Evolutionary conservation across 1,140 invertebrate species (phyloP), one percentile per base, ranked within the genome.

Genomic region (Papilio helenus): DNA sequence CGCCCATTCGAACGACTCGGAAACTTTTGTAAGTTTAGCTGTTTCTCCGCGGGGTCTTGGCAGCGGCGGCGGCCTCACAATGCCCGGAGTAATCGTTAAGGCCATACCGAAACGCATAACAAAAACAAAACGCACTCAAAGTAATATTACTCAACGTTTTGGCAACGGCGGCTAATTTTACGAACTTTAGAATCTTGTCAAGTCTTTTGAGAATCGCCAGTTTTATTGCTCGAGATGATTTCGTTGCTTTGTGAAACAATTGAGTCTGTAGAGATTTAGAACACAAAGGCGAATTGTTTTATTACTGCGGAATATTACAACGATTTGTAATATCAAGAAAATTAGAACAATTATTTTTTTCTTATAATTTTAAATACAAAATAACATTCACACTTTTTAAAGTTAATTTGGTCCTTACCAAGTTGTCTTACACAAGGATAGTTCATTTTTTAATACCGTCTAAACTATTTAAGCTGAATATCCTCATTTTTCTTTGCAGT

Each of bases 1-100:
- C 90, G 90, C 88, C 92, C 88, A 93, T 94, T 93, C 89, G 90
- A 94, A 93, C 91, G 90, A 93, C 90, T 93, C 89, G 91, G 91
- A 90, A 94, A 94, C 90, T 93, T 94, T 93, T 92, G 92, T 92
- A 92, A 93, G 92, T 92, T 94, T 90, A 89, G 90, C 92, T 93
- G 90, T 90, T 90, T 92, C 92, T 90, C 84, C 79, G 86, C 87
- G 87, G 85, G 88, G 80, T 88, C 89, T 93, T 92, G 90, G 90
- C 90, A 92, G 83, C 87, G 84, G 82, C 79, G 87, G 87, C 87
- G 83, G 85, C 83, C 84, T 86, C 87, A 92, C 91, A 93, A 93
- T 92, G 84, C 90, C 84, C 83, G 86, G 85, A 89, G 92, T 93
- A 93, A 94, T 93, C 92, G 90, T 93, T 93, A 93, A 88, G 90